Evolutionary conservation across 2,888 invertebrate genomes (phyloP), one percentile per base, ranked within the genome.

Genomic region (Arctia plantaginis): DNA sequence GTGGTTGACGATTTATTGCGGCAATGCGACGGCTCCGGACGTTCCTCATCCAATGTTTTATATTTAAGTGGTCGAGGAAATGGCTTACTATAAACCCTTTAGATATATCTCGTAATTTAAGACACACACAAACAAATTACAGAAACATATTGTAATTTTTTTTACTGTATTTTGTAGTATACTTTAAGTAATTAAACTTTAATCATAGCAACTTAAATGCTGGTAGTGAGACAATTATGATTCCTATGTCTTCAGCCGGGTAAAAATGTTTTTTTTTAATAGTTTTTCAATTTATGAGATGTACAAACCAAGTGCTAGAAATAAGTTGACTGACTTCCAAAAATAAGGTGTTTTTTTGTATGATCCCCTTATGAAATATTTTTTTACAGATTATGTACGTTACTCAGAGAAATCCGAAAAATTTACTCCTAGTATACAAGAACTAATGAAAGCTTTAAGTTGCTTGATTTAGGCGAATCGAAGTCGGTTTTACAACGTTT

Each of bases 1-100:
- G 73, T 71, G 64, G 65, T 27, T 23, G 33, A 51, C 71, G 76
- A 82, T 82, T 82, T 82, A 82, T 84, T 75, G 72, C 74, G 7
- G 65, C 66, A 66, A 72, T 84, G 78, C 71, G 71, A 72, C 41
- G 47, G 76, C 73, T 78, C 73, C 78, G 66, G 74, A 76, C 71
- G 71, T 80, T 68, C 73, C 33, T 80, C 75, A 72, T 67, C 23
- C 44, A 18, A 72, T 10, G 66, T 62, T 75, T 72, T 76, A 67
- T 67, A 74, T 73, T 72, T 66, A 76, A 62, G 39, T 72, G 41
- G 62, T 64, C 64, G 68, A 47, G 66, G 13, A 27, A 41, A 47
- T 69, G 23, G 30, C 62, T 72, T 67, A 71, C 27, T 30, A 41
- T 44, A n/a, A 27, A 35, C n/a, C 4, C 68, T 64, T 81, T 10